Evolutionary conservation across 2,797 vertebrate species (phyloP).

Genomic region (Iguana delicatissima): DNA sequence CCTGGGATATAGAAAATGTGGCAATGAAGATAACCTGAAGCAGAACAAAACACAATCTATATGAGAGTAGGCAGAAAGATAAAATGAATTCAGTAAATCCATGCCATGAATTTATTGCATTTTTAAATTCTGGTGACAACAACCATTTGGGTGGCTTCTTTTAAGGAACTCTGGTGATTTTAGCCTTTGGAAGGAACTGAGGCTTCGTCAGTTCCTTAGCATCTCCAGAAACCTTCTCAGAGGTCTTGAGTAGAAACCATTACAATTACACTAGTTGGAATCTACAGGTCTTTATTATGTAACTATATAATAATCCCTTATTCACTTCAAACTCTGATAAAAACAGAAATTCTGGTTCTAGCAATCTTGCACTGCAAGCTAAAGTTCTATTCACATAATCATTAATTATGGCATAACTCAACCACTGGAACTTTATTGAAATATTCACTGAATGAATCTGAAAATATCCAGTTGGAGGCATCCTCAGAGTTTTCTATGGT

Average conservation of each 20-base stretch:
- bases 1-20: constrained; percentile 80
- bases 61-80: neutral
- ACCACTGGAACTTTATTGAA: neutral
- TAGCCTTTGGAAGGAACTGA: neutral
- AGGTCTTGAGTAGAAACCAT: neutral
- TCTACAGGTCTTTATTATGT: neutral
- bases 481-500: no score
- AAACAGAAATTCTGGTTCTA: no score
- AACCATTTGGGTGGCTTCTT: neutral
- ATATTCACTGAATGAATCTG: neutral
- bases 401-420: neutral
- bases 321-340: no score
- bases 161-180: no score
- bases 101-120: neutral
- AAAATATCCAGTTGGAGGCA: no score
- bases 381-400: neutral
- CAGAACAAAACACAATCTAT: constrained; percentile 33
- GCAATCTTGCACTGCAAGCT: neutral
- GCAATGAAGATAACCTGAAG: constrained; percentile 79
- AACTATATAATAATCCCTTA: neutral
- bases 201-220: neutral
- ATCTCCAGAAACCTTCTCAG: neutral
- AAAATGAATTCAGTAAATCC: neutral
- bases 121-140: neutral
- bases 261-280: neutral